phyloP scores from a whole-genome alignment of 1,140 invertebrate species.

The Drosophila fuyamai region DNA sequence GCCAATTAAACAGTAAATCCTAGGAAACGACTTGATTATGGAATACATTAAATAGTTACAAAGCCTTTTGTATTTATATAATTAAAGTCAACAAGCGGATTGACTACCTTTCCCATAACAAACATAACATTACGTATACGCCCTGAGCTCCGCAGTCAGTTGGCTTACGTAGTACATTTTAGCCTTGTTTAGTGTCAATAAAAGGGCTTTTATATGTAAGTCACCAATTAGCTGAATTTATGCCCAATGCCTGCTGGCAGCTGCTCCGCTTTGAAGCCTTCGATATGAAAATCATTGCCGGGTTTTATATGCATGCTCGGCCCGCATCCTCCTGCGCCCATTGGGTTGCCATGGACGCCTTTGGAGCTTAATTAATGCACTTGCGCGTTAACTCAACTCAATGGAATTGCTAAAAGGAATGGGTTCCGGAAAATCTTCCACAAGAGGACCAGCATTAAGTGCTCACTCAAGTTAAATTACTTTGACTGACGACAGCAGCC shows the following conservation, averaged over 20 bases:
- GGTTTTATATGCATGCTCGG: slow-evolving; percentile 34
- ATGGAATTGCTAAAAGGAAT: slow-evolving; percentile 8
- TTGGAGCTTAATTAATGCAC: slow-evolving; percentile 77
- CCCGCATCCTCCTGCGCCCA: slow-evolving; percentile 3
- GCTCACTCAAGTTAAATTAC: slow-evolving; percentile 78
- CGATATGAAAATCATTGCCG: slow-evolving; percentile 39
- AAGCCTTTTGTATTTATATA: neutral
- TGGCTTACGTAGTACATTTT: slow-evolving; percentile 18
- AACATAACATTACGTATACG: slow-evolving; percentile 32
- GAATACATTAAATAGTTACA: neutral
- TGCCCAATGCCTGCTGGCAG: slow-evolving; percentile 17
- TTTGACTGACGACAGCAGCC: slow-evolving; percentile 49
- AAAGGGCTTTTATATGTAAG: slow-evolving; percentile 23
- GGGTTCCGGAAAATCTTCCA: slow-evolving; percentile 15
- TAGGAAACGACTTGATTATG: neutral
- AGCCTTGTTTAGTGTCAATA: slow-evolving; percentile 36
- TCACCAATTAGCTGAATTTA: slow-evolving; percentile 41
- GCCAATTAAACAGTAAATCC: neutral
- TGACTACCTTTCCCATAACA: slow-evolving; percentile 3
- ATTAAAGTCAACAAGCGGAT: slow-evolving; percentile 25
- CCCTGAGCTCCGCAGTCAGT: neutral
- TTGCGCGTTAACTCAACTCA: slow-evolving; percentile 70
- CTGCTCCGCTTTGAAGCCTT: slow-evolving; percentile 17
- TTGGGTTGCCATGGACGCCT: slow-evolving; percentile 56
- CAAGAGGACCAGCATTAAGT: slow-evolving; percentile 58